A percentile compares a stretch with the other conserved stretches of the same genome.
These are phyloP conservation scores for Mobula hypostoma DNA, from an alignment of 2,113 vertebrate genomes.

Conservation along the genomic window DNA sequence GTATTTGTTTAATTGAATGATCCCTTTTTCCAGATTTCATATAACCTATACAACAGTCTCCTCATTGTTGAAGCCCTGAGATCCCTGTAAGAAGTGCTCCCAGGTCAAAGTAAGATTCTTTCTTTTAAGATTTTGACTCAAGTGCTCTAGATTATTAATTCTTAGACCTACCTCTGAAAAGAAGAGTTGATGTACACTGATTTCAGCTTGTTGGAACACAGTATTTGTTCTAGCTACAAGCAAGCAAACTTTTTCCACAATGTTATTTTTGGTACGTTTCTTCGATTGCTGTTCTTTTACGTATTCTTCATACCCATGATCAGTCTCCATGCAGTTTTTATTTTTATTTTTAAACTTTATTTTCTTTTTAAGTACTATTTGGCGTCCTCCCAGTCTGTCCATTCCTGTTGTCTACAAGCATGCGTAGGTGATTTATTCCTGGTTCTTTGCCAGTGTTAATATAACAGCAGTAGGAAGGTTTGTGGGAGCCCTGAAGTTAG, in stretches of 20 bases:
- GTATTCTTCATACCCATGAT: background rate
- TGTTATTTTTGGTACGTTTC: background rate
- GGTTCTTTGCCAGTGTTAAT: background rate
- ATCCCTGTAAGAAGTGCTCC: constrained; percentile 71
- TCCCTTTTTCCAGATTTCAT: constrained; percentile 71
- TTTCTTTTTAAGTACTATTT: background rate
- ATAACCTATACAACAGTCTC: constrained; percentile 59
- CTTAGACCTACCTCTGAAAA: background rate
- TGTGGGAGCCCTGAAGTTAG: background rate
- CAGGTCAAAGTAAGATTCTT: constrained; percentile 58
- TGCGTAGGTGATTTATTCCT: background rate
- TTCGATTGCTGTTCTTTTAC: background rate
- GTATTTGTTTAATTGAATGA: constrained; percentile 61
- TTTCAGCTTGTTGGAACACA: background rate
- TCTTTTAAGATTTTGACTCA: constrained; percentile 14
- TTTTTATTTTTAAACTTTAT: background rate
- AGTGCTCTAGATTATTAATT: constrained; percentile 27
- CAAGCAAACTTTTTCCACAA: background rate
- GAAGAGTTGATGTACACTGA: background rate
- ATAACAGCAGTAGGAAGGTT: background rate
- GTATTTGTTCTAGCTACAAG: background rate
- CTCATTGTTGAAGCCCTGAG: constrained; percentile 56
- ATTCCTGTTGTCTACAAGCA: background rate
- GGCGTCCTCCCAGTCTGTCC: background rate
- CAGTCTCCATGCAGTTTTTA: background rate